These are phyloP conservation scores for Ophion slaviceki DNA, from an alignment of 2,888 invertebrate genomes.

Conservation along the genomic window DNA sequence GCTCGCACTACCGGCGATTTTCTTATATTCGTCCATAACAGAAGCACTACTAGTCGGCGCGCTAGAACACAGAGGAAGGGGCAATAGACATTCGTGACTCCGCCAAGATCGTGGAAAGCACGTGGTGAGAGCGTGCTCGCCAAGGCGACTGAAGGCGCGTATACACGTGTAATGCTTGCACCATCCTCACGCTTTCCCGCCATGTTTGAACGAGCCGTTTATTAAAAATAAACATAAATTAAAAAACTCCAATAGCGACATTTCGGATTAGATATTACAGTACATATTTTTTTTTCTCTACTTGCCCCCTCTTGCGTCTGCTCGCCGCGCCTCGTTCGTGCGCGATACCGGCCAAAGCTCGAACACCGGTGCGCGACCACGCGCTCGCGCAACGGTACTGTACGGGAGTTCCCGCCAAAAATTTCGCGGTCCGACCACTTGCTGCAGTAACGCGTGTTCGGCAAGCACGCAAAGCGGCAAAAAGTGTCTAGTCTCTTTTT, in stretches of 20 bases:
- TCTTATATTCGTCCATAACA: too few relatives aligned
- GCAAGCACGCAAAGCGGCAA: slow-evolving; percentile 10
- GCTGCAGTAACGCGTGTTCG: slow-evolving; percentile 41
- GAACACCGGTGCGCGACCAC: slow-evolving; percentile 16
- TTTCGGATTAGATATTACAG: not conserved
- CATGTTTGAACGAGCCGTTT: too few relatives aligned
- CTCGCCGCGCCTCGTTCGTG: too few relatives aligned
- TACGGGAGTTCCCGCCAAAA: slow-evolving; percentile 44
- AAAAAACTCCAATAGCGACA: not conserved
- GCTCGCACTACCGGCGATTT: too few relatives aligned
- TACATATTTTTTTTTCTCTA: not conserved
- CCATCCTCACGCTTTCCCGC: too few relatives aligned
- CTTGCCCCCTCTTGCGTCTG: not conserved
- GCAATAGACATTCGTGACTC: too few relatives aligned
- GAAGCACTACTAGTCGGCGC: too few relatives aligned
- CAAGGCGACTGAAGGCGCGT: too few relatives aligned
- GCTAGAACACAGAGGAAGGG: too few relatives aligned
- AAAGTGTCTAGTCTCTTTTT: not conserved
- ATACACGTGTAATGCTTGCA: too few relatives aligned
- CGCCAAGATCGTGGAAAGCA: too few relatives aligned
- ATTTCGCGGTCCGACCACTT: slow-evolving; percentile 39
- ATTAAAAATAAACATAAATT: not conserved
- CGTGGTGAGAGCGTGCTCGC: not conserved
- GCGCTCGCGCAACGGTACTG: slow-evolving; percentile 35
- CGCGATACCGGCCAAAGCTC: slow-evolving; percentile 26